phyloP scores from a whole-genome alignment of 2,113 vertebrate genomes.

The Tragelaphus buxtoni region DNA sequence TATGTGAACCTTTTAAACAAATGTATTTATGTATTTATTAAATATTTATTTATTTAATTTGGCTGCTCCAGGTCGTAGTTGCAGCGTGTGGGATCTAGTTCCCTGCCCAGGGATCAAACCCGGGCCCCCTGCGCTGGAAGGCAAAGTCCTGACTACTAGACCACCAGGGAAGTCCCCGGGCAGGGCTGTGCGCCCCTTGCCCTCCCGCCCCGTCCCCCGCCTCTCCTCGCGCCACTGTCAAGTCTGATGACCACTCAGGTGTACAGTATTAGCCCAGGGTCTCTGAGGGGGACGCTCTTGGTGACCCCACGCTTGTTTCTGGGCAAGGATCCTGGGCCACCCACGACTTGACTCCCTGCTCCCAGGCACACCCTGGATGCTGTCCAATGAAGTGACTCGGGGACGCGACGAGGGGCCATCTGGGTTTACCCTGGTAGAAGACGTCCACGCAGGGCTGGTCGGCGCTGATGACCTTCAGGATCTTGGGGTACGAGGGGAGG shows the following conservation, averaged over 20 bases:
- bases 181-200: rapidly evolving
- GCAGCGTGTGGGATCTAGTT: not conserved
- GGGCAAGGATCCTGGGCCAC: not conserved
- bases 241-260: rapidly evolving
- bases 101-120: not conserved
- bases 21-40: not conserved
- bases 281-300: not conserved
- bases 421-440: constrained; percentile 86
- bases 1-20: not conserved
- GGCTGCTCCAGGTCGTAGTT: not conserved
- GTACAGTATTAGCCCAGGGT: not conserved
- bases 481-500: constrained; percentile 80
- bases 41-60: not conserved
- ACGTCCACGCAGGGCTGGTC: constrained; percentile 90
- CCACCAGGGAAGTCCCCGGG: not conserved
- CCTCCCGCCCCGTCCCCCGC: rapidly evolving
- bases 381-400: rapidly evolving
- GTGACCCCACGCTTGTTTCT: not conserved
- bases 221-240: rapidly evolving
- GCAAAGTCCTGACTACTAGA: not conserved
- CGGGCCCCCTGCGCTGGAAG: not conserved
- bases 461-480: constrained; percentile 82
- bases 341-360: rapidly evolving
- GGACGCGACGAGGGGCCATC: rapidly evolving
- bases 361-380: not conserved